These are phyloP conservation scores for Coecobrya sp. DNA, from an alignment of 2,888 invertebrate genomes.

Conservation along the genomic window DNA sequence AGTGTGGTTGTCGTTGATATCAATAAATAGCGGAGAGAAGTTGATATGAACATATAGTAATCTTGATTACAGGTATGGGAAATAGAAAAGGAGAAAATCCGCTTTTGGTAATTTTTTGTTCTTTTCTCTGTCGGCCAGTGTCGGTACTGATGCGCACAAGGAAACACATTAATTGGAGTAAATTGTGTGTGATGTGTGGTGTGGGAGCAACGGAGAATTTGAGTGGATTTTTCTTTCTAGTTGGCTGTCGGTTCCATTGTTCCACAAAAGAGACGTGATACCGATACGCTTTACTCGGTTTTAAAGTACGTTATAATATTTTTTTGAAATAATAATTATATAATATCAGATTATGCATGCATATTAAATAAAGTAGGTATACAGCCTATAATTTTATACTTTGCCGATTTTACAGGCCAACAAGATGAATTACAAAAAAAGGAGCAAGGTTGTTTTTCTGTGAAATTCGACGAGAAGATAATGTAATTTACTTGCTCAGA, in stretches of 20 bases:
- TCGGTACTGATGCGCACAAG: constrained; percentile 57
- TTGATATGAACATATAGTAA: neutral
- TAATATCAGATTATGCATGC: constrained; percentile 5
- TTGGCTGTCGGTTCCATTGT: constrained; percentile 52
- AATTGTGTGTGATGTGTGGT: constrained; percentile 58
- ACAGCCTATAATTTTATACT: constrained; percentile 10
- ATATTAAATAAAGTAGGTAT: neutral
- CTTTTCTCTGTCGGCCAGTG: constrained; percentile 13
- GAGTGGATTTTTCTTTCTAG: neutral
- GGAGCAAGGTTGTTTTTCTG: constrained; percentile 14
- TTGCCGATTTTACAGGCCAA: neutral
- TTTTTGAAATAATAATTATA: neutral
- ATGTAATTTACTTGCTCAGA: constrained; percentile 48
- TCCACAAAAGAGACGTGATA: constrained; percentile 50
- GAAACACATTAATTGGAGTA: constrained; percentile 63
- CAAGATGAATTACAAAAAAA: neutral
- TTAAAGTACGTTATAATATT: neutral
- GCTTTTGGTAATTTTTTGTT: neutral
- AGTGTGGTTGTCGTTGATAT: constrained; percentile 10
- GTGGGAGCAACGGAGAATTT: constrained; percentile 1
- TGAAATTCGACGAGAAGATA: neutral
- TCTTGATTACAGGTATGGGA: neutral
- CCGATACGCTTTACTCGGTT: constrained; percentile 44
- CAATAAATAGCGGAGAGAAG: neutral
- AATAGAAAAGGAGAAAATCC: constrained; percentile 28